These are phyloP conservation scores for Anolis carolinensis DNA, from an alignment of 2,113 vertebrate genomes.

Conservation along the genomic window DNA sequence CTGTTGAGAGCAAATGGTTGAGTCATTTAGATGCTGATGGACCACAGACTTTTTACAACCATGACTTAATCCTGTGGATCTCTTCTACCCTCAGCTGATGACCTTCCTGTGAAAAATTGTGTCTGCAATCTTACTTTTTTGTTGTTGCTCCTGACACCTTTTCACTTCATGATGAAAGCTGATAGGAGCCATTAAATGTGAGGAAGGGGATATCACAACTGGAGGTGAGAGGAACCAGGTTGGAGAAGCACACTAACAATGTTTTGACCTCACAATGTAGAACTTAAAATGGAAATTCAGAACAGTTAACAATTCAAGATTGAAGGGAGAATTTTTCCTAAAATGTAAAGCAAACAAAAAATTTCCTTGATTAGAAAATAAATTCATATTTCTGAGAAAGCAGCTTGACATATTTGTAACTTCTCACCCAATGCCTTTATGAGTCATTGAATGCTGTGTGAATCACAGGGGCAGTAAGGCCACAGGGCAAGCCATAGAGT, in stretches of 20 bases:
- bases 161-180: neutral
- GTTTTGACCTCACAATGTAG: neutral
- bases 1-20: neutral
- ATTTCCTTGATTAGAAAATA: neutral
- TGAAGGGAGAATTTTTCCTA: neutral
- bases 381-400: neutral
- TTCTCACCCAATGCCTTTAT: neutral
- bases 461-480: neutral
- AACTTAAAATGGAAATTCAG: neutral
- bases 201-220: neutral
- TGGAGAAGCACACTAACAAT: neutral
- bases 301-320: neutral
- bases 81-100: neutral
- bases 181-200: neutral
- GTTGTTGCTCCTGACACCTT: neutral
- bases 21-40: constrained; percentile 17
- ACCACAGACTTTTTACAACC: neutral
- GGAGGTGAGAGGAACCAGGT: too few species aligned
- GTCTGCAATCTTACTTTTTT: neutral
- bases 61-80: constrained; percentile 8
- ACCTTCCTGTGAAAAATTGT: neutral
- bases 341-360: neutral
- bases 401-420: neutral
- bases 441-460: neutral
- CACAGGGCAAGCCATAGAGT: neutral